Conservation (phyloP, 2,797 vertebrate species). For the Sciurus vulgaris region DNA sequence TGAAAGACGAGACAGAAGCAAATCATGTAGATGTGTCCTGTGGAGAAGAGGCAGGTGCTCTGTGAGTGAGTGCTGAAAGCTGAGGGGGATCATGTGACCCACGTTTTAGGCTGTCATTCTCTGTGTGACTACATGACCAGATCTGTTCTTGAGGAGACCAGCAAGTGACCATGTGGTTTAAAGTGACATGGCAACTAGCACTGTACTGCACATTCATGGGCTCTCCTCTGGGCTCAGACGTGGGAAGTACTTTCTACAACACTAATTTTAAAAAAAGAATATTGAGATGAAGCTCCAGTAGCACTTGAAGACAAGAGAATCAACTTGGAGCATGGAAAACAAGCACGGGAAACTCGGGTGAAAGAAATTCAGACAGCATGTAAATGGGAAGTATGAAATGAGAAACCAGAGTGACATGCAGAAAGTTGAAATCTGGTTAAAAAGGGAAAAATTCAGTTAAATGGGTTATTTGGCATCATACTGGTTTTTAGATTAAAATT, state of each 20-base stretch:
- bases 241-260: not conserved
- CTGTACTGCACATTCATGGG: not conserved
- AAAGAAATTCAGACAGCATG: slow-evolving; percentile 34
- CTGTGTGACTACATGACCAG: not conserved
- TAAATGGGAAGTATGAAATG: not conserved
- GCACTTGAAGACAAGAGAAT: not conserved
- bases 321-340: slow-evolving; percentile 36
- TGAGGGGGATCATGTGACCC: not conserved
- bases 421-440: slow-evolving; percentile 23
- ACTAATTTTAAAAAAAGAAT: slow-evolving; percentile 33
- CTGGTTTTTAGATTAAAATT: slow-evolving; percentile 34
- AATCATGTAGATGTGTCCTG: fast-evolving
- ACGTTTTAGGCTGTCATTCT: not conserved
- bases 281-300: slow-evolving; percentile 16
- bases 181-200: not conserved
- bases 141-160: not conserved
- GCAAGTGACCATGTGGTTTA: not conserved
- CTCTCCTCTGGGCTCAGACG: not conserved
- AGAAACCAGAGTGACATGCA: slow-evolving; percentile 34
- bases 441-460: slow-evolving; percentile 61
- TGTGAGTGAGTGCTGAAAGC: not conserved
- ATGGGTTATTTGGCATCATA: slow-evolving; percentile 65
- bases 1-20: slow-evolving; percentile 20
- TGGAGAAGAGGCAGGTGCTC: not conserved
- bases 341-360: not conserved